Base-by-base conservation (phyloP, 2,113 vertebrate genomes). In the Emberiza fucata region DNA sequence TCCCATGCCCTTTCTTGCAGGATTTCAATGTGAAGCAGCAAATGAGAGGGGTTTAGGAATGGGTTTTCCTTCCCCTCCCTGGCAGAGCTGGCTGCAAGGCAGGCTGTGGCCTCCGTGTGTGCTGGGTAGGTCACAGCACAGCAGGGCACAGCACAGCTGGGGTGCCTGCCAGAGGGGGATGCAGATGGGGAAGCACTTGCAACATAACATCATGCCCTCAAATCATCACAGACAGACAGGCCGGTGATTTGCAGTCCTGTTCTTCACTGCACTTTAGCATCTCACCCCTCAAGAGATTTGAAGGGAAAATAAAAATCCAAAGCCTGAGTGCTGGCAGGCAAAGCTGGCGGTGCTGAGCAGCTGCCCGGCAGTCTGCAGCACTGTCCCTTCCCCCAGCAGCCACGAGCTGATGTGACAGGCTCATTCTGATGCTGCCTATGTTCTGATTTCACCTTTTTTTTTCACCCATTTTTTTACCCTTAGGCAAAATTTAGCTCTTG, bases 251-350 rank as follows among this genome's bases (percentile, higher is more conserved):
- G 40, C 57, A 70, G 64, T 25, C 51, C 3, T 3, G 21, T 39
- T 93, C 65, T 70, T 77, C 72, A 25, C 35, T 20, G 56, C 1
- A 5, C 59, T 92, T 92, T 57, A 93, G 68, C 27, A 2, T 70
- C 64, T 93, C 33, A 23, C 11, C 42, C 50, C 59, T 70, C 6
- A 2, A 69, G 88, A 82, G 86, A 70, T 90, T 88, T 83, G 42
- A 81, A 39, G 90, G 50, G 79, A 90, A 93, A 88, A 94, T 57
- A 77, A 80, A 90, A 89, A 88, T 44, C 37, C n/a, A 25, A 73
- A 88, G 75, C 47, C 4, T 1, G 42, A 83, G 59, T 0, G 3
- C 73, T 81, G 84, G 72, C 81, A 91, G 84, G 65, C 4, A 1
- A 45, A 85, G 35, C 69, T 44, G 40, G 45, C 70, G 42, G 70